Evolutionary conservation across 2,113 vertebrate species (phyloP), one percentile per base, ranked within the genome.

Genomic region (Lathamus discolor): DNA sequence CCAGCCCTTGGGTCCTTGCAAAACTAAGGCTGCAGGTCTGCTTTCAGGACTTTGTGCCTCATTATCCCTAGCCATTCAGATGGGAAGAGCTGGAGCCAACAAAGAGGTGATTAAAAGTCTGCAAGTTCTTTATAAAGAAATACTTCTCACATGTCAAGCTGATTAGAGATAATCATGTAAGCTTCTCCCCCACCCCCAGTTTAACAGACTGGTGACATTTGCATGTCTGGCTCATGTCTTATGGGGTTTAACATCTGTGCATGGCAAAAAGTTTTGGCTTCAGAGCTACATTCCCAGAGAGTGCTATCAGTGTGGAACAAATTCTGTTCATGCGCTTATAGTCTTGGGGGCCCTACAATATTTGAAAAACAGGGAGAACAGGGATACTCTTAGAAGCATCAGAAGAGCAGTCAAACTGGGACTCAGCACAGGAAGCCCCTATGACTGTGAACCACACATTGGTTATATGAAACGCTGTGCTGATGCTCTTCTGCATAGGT

Each of bases 121-220:
- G 22, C 7, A 90, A 78, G 13, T 54, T 70, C 54, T 92, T 88
- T 19, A 67, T 59, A 37, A 79, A 89, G 17, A 83, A 41, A 78
- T 70, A 86, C 4, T 88, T 92, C 39, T 78, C 39, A 44, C 29
- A 64, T 52, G 46, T 85, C 17, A 41, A 83, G 17, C n/a, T 88
- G 80, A 54, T 12, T 80, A 37, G 68, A 90, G 46, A 77, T 54
- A 80, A 83, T 54, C n/a, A 19, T 28, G 23, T 20, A 81, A 86
- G 39, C 4, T 83, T 88, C 18, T 59, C 39, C 49, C 46, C 25
- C 18, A 22, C 9, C 9, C 23, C 27, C 39, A 1, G 0, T 67
- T 83, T 80, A 80, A 93, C 59, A 91, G 78, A 12, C 72, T 77
- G 70, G 64, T 85, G 82, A 63, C 61, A 92, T 86, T 93, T 86